Evolutionary conservation across 2,888 invertebrate genomes (phyloP).

Genomic region (Drosophila meridionalis): DNA sequence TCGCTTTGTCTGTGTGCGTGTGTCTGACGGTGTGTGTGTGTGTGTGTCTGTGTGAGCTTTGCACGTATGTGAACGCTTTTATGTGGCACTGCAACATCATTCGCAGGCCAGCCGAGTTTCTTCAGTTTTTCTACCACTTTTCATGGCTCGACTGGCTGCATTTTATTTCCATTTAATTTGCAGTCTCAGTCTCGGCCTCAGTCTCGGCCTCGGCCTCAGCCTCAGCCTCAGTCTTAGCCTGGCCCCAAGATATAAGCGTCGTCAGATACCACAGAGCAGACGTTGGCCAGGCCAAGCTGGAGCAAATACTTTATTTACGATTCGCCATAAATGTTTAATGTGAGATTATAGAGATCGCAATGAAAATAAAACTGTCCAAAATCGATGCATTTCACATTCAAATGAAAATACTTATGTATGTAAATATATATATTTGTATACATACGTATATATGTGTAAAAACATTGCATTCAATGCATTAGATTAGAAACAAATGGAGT

Average conservation of each 20-base stretch:
- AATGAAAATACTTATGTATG: background rate
- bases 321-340: constrained; percentile 46
- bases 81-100: constrained; percentile 43
- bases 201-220: constrained; percentile 7
- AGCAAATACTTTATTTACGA: constrained; percentile 33
- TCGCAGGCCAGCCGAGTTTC: constrained; percentile 19
- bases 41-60: background rate
- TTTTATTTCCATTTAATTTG: constrained; percentile 73
- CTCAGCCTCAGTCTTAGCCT: background rate
- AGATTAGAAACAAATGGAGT: background rate
- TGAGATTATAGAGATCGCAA: constrained; percentile 26
- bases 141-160: constrained; percentile 44
- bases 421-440: no score
- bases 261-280: background rate
- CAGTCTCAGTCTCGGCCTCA: constrained; percentile 15
- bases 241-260: background rate
- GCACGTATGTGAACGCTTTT: constrained; percentile 23
- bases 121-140: constrained; percentile 23
- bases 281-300: constrained; percentile 2
- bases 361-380: constrained; percentile 17
- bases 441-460: background rate
- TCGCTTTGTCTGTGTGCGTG: constrained; percentile 10
- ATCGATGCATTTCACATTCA: constrained; percentile 23
- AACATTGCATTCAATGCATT: constrained; percentile 2
- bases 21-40: constrained; percentile 6